Conservation (phyloP, 1,140 invertebrate genomes). For the Drosophila punjabiensis region DNA sequence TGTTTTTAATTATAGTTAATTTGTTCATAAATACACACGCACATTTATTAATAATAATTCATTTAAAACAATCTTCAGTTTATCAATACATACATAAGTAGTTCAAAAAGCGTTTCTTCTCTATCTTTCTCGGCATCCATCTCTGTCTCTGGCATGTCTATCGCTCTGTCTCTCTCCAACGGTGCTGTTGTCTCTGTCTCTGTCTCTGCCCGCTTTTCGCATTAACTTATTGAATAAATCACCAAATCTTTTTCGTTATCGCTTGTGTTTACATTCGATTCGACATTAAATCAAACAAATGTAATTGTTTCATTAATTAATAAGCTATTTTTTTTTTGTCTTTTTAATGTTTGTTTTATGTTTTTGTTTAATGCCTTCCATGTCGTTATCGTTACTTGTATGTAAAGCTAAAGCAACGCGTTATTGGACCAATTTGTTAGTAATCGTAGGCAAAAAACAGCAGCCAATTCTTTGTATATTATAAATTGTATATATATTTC, state of each 20-base stretch:
- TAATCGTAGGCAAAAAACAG: conserved; percentile 42
- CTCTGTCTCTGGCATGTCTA: conserved; percentile 22
- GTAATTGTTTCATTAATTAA: conserved; percentile 20
- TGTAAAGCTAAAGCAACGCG: conserved; percentile 75
- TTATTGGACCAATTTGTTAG: conserved; percentile 64
- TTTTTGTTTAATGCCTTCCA: conserved; percentile 31
- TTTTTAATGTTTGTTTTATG: conserved; percentile 20
- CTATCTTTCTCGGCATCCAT: conserved; percentile 13
- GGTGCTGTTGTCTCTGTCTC: conserved; percentile 9
- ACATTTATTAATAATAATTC: conserved; percentile 64
- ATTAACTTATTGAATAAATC: conserved; percentile 64
- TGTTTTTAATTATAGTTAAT: conserved; percentile 70
- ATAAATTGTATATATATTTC: conserved; percentile 34
- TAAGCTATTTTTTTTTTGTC: conserved; percentile 43
- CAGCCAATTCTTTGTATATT: conserved; percentile 41
- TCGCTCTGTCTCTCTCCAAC: conserved; percentile 29
- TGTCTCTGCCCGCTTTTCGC: conserved; percentile 15
- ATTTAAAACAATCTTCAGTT: conserved; percentile 70
- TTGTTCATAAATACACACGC: conserved; percentile 79
- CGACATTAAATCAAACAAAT: conserved; percentile 45
- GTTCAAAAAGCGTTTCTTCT: conserved; percentile 71
- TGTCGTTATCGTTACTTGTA: conserved; percentile 32
- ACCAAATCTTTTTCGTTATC: conserved; percentile 50
- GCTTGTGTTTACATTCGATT: conserved; percentile 18
- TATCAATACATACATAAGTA: conserved; percentile 54